A percentile compares a stretch with the other conserved stretches of the same genome.
phyloP scores from a whole-genome alignment of 1,140 invertebrate species.

The Marisa cornuarietis region DNA sequence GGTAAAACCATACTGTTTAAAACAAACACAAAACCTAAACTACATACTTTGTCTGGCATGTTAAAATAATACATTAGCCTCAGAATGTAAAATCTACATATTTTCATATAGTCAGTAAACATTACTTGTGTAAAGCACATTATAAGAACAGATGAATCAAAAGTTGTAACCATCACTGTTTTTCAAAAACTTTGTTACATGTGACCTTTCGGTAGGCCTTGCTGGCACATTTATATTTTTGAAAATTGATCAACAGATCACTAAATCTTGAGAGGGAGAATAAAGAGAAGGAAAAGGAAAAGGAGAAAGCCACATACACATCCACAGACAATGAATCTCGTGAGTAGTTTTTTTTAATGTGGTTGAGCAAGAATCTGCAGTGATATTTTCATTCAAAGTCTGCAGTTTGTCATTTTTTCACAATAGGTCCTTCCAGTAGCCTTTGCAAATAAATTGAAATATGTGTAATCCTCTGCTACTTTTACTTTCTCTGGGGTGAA shows the following conservation, averaged over 20 bases:
- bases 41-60: background rate
- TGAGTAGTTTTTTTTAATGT: conserved; percentile 29
- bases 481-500: too few species aligned
- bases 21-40: background rate
- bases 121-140: too few species aligned
- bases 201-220: too few species aligned
- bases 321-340: conserved; percentile 39
- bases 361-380: too few species aligned
- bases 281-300: conserved; percentile 59
- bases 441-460: too few species aligned
- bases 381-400: too few species aligned
- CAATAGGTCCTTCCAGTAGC: too few species aligned
- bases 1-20: conserved; percentile 63
- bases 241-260: conserved; percentile 47
- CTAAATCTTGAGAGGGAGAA: conserved; percentile 63
- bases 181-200: too few species aligned
- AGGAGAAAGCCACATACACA: conserved; percentile 29
- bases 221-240: background rate
- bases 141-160: too few species aligned
- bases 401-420: too few species aligned
- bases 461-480: too few species aligned
- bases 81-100: background rate
- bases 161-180: too few species aligned
- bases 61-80: background rate
- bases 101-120: background rate